Percentiles rank a stretch among this genome's conserved stretches.
Conservation (phyloP, 2,888 invertebrate genomes). For the Acrocera orbiculus region DNA sequence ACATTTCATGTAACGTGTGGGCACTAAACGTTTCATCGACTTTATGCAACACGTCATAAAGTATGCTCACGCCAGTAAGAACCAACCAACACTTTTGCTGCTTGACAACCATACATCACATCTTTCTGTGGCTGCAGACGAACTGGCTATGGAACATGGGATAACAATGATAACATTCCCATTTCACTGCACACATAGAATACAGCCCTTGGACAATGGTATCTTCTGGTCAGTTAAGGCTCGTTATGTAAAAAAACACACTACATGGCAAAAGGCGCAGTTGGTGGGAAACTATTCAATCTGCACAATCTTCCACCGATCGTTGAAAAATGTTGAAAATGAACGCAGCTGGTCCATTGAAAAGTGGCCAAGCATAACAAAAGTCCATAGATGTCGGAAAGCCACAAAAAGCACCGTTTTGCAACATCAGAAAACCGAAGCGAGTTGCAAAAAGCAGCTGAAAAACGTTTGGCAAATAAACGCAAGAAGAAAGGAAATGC, state of each 20-base stretch:
- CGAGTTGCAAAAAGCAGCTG: too few relatives aligned
- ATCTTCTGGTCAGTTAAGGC: slow-evolving; percentile 1
- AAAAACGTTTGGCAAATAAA: too few relatives aligned
- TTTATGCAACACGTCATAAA: not conserved
- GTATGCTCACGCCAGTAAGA: not conserved
- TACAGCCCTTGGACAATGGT: not conserved
- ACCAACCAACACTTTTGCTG: slow-evolving; percentile 9
- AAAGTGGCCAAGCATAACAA: not conserved
- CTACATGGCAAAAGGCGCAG: not conserved
- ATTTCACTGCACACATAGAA: slow-evolving; percentile 2
- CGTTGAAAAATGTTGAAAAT: too few relatives aligned
- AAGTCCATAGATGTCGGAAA: too few relatives aligned
- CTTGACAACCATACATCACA: slow-evolving; percentile 14
- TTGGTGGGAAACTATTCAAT: too few relatives aligned
- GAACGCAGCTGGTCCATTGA: not conserved
- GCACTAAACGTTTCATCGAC: too few relatives aligned
- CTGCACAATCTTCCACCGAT: too few relatives aligned
- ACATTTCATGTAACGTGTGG: too few relatives aligned
- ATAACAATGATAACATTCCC: slow-evolving; percentile 9
- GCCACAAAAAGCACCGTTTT: too few relatives aligned
- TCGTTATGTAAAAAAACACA: not conserved
- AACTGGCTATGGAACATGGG: slow-evolving; percentile 16
- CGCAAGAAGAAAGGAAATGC: too few relatives aligned
- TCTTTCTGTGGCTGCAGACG: slow-evolving; percentile 13
- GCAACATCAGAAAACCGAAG: too few relatives aligned